Evolutionary conservation across 2,888 invertebrate species (phyloP).

Genomic region (Cephus nigrinus): DNA sequence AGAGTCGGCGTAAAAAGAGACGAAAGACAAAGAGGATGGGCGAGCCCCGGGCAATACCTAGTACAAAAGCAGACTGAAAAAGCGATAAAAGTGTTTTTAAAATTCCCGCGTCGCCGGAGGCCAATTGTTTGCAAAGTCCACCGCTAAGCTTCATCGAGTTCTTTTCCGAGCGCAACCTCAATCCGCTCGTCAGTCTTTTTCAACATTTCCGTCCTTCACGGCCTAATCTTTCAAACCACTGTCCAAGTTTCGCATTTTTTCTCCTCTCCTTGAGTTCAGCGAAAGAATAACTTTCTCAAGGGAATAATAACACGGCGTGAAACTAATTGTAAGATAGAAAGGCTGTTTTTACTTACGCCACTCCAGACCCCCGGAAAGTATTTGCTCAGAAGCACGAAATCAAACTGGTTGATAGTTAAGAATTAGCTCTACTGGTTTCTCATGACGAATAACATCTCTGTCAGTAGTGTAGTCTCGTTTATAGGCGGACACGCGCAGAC

Average conservation of each 20-base stretch:
- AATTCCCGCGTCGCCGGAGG: constrained; percentile 49
- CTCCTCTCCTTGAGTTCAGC: constrained; percentile 15
- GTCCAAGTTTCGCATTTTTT: constrained; percentile 13
- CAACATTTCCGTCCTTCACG: constrained; percentile 22
- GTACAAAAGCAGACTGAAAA: constrained; percentile 32
- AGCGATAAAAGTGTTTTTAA: constrained; percentile 55
- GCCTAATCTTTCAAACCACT: constrained; percentile 1
- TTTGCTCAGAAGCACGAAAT: no score
- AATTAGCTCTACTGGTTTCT: no score
- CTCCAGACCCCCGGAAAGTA: no score
- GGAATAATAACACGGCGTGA: constrained; percentile 31
- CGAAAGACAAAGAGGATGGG: not conserved
- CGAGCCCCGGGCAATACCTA: constrained; percentile 24
- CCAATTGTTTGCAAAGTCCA: constrained; percentile 56
- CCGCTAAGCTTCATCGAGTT: constrained; percentile 32
- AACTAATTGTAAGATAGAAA: no score
- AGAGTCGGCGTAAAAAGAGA: constrained; percentile 22
- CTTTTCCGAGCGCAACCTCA: constrained; percentile 15
- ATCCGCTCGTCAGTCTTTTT: constrained; percentile 14
- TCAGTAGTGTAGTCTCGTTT: no score
- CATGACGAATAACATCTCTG: no score
- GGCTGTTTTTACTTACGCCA: no score
- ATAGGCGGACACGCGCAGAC: no score
- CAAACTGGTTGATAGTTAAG: no score
- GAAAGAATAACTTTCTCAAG: constrained; percentile 34